These are phyloP conservation scores for Tubulanus polymorphus DNA, from an alignment of 2,888 invertebrate genomes.

Conservation along the genomic window DNA sequence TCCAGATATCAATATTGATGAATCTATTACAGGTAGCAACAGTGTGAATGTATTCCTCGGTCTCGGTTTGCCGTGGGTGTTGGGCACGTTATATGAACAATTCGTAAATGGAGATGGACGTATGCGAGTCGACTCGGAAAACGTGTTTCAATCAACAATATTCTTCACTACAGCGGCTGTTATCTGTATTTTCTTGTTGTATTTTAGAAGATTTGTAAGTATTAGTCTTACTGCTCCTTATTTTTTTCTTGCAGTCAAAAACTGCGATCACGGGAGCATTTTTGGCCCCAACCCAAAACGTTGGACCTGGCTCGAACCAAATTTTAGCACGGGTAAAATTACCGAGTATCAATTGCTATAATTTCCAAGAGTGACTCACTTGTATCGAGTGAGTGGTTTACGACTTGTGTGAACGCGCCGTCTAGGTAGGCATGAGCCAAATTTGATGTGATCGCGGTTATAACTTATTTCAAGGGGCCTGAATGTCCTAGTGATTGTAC, in stretches of 20 bases:
- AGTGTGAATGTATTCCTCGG: conserved; percentile 51
- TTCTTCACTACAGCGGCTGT: conserved; percentile 37
- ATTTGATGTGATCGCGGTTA: too few relatives aligned
- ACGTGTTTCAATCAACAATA: conserved; percentile 41
- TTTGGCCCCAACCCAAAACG: not conserved
- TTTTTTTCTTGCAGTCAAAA: not conserved
- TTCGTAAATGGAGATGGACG: conserved; percentile 25
- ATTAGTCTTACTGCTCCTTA: not conserved
- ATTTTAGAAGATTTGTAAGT: conserved; percentile 41
- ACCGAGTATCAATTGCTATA: not conserved
- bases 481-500: too few relatives aligned
- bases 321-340: not conserved
- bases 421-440: too few relatives aligned
- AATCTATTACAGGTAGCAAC: conserved; percentile 45
- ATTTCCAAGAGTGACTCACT: not conserved
- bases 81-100: conserved; percentile 37
- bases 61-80: conserved; percentile 49
- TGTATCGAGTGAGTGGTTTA: not conserved
- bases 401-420: not conserved
- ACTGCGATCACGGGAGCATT: not conserved
- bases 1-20: too few relatives aligned
- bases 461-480: too few relatives aligned
- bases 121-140: conserved; percentile 32
- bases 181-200: conserved; percentile 34
- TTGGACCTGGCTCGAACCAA: not conserved